Base-by-base conservation (phyloP, 1,140 invertebrate species). In the Luehdorfia chinensis region DNA sequence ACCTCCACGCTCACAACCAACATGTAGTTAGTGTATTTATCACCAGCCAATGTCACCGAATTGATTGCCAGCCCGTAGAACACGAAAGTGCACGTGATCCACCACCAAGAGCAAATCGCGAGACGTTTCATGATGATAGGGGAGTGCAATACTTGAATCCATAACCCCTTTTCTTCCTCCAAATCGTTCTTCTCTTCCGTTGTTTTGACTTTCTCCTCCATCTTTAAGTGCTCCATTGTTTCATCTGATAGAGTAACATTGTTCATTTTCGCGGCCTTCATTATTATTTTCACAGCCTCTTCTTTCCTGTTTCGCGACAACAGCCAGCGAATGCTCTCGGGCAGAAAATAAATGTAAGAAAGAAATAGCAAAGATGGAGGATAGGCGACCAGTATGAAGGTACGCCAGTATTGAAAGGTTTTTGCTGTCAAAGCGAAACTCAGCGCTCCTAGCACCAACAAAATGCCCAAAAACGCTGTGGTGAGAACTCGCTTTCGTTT, bases 61-160 rank as follows among this genome's bases (percentile, higher is more conserved):
- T 95, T 94, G 19, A 95, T 88, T 0, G 93, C 93, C 3, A 96
- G 74, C 0, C 94, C 95, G 62, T 95, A 96, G 72, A 95, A 96
- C 8, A 95, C 90, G 54, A 95, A 92, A 0, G 91, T 90, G 55
- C 92, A 92, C 0, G 92, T 91, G 5, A 93, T 89, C 92, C 91
- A 95, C 83, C 89, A 94, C 76, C 77, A 85, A 0, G 81, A 83
- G 27, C 81, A 85, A 15, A 77, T 83, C 2, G 74, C 77, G 9
- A 85, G 39, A 1, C 81, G 50, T 1, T 39, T 67, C 69, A 84
- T 75, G 25, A 85, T 81, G 9, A 83, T 76, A 0, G 72, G 81
- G 0, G 81, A 85, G 1, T 41, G 46, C 9, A 85, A 9, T 23
- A 80, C 78, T 43, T 81, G 77, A n/a, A 63, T 69, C 75, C 77